phyloP scores from a whole-genome alignment of 2,888 invertebrate genomes.

The Caenorhabditis angaria region DNA sequence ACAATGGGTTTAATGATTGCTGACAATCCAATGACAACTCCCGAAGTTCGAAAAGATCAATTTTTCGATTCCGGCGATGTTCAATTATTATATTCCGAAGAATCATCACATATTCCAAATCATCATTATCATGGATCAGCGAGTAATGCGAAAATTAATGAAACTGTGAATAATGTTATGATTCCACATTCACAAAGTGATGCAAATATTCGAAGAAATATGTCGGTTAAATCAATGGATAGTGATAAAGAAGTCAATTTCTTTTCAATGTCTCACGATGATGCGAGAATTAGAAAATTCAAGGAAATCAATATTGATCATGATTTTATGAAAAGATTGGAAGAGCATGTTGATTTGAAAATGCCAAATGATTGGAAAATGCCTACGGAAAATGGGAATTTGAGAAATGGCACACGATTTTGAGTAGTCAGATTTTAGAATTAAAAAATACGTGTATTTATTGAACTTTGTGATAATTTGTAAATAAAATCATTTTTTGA shows the following conservation, averaged over 20 bases:
- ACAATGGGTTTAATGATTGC: conserved; percentile 69
- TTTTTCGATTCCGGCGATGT: conserved; percentile 62
- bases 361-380: not conserved
- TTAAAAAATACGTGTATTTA: too few relatives aligned
- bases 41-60: conserved; percentile 62
- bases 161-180: conserved; percentile 24
- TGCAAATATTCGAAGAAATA: conserved; percentile 23
- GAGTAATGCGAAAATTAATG: not conserved
- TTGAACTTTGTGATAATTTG: too few relatives aligned
- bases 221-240: conserved; percentile 28
- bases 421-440: too few relatives aligned
- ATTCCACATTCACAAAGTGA: conserved; percentile 45
- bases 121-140: conserved; percentile 39
- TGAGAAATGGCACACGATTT: too few relatives aligned
- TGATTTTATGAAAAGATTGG: conserved; percentile 19
- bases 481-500: too few relatives aligned
- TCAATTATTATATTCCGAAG: conserved; percentile 48
- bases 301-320: conserved; percentile 21
- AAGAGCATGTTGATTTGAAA: not conserved
- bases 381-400: too few relatives aligned
- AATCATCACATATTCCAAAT: conserved; percentile 36
- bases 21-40: conserved; percentile 63
- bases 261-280: conserved; percentile 38
- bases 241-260: conserved; percentile 14
- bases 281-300: conserved; percentile 31